Base-by-base conservation (phyloP, 2,797 vertebrate genomes). In the Glossophaga mutica region DNA sequence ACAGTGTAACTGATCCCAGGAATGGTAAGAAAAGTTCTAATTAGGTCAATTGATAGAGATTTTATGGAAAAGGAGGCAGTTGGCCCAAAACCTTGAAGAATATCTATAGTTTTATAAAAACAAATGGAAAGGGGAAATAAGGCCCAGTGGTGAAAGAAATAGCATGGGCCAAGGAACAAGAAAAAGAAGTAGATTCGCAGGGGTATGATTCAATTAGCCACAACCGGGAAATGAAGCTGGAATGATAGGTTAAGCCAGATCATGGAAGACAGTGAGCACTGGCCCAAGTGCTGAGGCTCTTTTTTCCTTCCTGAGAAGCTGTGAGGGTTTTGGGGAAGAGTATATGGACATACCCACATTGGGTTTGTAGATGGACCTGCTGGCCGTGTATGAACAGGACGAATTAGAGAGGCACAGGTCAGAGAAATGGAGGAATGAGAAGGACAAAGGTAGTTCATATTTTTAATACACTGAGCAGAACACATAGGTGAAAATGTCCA, bases 1-100 rank as follows among this genome's bases (percentile, higher is more conserved):
- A 42, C 15, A 14, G 0, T 59, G 15, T 59, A 32, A 70, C 22
- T n/a, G 9, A 39, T 55, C 34, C 48, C 39, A 52, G 26, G 26
- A 37, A 57, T 42, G 4, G 18, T 18, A 79, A 92, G 85, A 67
- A 71, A 44, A 19, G 24, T 57, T 83, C 62, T 68, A 71, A 0
- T 42, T 21, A 18, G 5, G 4, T 52, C 21, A 16, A 11, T 5
- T 48, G 3, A 44, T 70, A 78, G 76, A 55, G 18, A 34, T 57
- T 94, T 82, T 67, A 50, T 74, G n/a, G n/a, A 87, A 68, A 26
- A 97, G 65, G 10, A 76, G 4, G 39, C 78, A 32, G 39, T 70
- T 96, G 73, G 59, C 52, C 55, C 18, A 21, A 67, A 87, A 37
- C 48, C 12, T 76, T 92, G 26, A 71, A 22, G 39, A 48, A n/a